Evolutionary conservation across 2,888 invertebrate species (phyloP), one percentile per base, ranked within the genome.

Genomic region (Napeogenes sylphis): DNA sequence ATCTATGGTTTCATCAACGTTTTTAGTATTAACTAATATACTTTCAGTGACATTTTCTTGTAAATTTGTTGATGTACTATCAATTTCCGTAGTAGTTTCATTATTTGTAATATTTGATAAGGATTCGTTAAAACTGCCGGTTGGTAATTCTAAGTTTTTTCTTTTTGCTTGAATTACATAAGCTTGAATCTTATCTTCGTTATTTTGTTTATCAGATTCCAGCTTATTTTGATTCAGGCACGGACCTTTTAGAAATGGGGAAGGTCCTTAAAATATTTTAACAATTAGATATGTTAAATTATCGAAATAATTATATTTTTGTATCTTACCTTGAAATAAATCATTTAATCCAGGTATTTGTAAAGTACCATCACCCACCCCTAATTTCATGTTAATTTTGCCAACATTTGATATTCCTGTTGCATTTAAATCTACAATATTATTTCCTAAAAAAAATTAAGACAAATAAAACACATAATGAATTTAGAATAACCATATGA

Each of bases 371-470:
- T 85, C 78, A 42, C 71, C 79, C 4, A 80, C 72, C 1, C 71
- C 79, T 45, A 88, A 56, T 51, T 83, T 77, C 33, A 87, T 58
- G 33, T 75, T 77, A 35, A 80, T 78, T 73, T 77, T 80, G 1
- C 88, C 88, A 67, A 88, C 73, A 73, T 87, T 87, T 47, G 87
- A 85, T 73, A 88, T 83, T 69, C 88, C 87, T 8, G 74, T 71
- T 21, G 83, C 79, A 67, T 85, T 79, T 57, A 88, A 62, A 69
- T 79, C 81, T 66, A 87, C 73, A 51, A 71, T 70, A 35, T 75
- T 76, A 68, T 79, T 85, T n/a, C 82, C 87, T 87, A 38, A 1
- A 53, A 58, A 21, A 53, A 33, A 55, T 56, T 21, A 47, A 47
- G 0, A 47, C 47, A 47, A 14, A 4, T 14, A 47, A 38, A 1